Conservation (phyloP, 2,113 vertebrate species). For the Ia io region DNA sequence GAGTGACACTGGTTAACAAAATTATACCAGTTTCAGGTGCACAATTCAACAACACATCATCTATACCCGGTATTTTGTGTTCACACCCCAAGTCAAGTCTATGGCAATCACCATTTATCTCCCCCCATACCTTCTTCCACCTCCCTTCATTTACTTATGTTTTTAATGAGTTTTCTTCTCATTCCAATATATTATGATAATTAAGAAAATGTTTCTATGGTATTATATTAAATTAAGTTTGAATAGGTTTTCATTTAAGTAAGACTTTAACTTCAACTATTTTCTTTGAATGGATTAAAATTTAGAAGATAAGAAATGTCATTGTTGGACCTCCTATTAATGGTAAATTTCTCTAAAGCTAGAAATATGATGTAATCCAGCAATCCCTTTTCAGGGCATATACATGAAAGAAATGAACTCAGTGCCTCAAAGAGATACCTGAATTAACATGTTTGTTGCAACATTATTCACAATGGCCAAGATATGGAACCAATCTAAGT, state of each 20-base stretch:
- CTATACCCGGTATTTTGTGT: too few relatives aligned
- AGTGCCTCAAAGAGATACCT: neutral
- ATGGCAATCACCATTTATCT: too few relatives aligned
- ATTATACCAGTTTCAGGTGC: too few relatives aligned
- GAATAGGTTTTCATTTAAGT: conserved; percentile 2
- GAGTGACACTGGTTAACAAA: too few relatives aligned
- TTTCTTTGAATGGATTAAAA: conserved; percentile 39
- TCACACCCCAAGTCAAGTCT: too few relatives aligned
- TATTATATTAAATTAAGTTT: neutral
- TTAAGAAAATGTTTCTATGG: neutral
- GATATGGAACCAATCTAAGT: neutral
- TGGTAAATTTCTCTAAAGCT: neutral
- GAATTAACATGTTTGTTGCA: neutral
- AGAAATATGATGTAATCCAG: neutral
- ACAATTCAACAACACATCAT: too few relatives aligned
- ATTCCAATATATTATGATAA: neutral
- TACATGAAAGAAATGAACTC: neutral
- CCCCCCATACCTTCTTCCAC: too few relatives aligned
- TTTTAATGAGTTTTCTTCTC: neutral
- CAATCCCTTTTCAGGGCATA: neutral
- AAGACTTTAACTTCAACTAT: neutral
- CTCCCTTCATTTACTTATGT: neutral
- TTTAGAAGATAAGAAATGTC: neutral
- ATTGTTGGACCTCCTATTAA: neutral
- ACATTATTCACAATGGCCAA: neutral